Evolutionary conservation across 1,140 invertebrate species (phyloP).

Genomic region (Scylla paramamosain): DNA sequence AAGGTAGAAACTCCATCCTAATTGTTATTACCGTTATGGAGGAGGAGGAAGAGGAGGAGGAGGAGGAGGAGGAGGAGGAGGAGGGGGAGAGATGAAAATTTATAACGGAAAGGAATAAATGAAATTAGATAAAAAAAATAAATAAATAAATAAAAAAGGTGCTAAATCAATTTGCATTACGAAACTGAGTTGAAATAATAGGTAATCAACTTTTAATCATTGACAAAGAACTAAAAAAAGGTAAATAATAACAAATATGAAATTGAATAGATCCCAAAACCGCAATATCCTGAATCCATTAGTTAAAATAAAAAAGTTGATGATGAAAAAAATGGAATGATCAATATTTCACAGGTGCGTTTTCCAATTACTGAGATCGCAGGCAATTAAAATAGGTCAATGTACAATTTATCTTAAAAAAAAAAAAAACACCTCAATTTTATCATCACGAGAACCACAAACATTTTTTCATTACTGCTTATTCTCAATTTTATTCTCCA

Average conservation of each 20-base stretch:
- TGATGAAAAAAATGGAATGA: background rate
- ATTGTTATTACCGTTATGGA: constrained; percentile 22
- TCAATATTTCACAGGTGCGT: background rate
- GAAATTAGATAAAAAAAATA: too few relatives aligned
- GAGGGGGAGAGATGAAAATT: background rate
- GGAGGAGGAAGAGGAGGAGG: constrained; percentile 2
- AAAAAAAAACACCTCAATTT: too few relatives aligned
- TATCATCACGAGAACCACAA: too few relatives aligned
- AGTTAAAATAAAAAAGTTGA: background rate
- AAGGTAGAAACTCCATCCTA: background rate
- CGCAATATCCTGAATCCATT: background rate
- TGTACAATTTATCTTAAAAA: too few relatives aligned
- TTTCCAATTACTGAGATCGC: background rate
- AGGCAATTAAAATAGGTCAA: background rate
- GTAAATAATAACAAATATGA: background rate
- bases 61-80: background rate
- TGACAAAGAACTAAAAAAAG: background rate
- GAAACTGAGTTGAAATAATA: too few relatives aligned
- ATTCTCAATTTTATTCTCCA: background rate
- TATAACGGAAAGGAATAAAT: background rate
- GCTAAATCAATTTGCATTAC: too few relatives aligned
- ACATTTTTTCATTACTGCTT: too few relatives aligned
- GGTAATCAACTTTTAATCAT: too few relatives aligned
- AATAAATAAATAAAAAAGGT: too few relatives aligned
- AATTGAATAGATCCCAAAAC: background rate